A percentile compares a stretch with the other conserved stretches of the same genome.
Conservation (phyloP, 2,797 vertebrate genomes). For the Hypotaenidia okinawae region DNA sequence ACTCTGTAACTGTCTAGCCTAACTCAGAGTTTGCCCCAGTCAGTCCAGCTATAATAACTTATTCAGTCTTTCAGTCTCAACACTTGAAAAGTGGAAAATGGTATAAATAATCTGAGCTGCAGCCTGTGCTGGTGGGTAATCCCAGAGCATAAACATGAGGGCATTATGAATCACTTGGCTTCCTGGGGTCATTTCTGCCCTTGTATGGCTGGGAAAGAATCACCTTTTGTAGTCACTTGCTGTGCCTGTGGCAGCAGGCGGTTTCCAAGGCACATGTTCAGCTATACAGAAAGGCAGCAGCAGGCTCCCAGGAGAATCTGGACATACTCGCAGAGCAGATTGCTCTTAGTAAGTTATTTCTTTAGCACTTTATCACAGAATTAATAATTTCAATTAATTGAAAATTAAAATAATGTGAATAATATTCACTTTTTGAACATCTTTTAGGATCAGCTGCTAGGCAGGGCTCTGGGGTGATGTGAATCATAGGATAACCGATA, state of each 20-base stretch:
- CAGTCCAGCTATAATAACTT: not conserved
- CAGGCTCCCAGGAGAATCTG: not conserved
- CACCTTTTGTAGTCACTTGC: not conserved
- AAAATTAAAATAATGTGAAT: not conserved
- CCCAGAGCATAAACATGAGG: not conserved
- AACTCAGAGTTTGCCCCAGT: not conserved
- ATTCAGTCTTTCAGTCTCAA: not conserved
- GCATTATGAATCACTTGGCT: constrained; percentile 24
- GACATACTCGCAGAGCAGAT: not conserved
- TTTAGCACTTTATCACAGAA: not conserved
- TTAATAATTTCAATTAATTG: not conserved
- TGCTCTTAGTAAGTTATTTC: not conserved
- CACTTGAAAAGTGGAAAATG: not conserved
- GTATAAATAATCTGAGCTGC: constrained; percentile 6
- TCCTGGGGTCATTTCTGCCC: constrained; percentile 30
- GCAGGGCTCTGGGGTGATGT: not conserved
- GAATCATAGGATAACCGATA: not conserved
- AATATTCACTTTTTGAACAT: not conserved
- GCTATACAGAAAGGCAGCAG: not conserved
- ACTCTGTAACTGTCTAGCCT: not conserved
- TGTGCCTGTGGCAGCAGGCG: not conserved
- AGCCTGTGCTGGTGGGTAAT: not conserved
- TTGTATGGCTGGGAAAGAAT: constrained; percentile 32
- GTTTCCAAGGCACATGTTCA: not conserved
- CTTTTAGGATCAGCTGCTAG: not conserved